Conservation (phyloP, 2,797 vertebrate genomes). For the Zalophus californianus region DNA sequence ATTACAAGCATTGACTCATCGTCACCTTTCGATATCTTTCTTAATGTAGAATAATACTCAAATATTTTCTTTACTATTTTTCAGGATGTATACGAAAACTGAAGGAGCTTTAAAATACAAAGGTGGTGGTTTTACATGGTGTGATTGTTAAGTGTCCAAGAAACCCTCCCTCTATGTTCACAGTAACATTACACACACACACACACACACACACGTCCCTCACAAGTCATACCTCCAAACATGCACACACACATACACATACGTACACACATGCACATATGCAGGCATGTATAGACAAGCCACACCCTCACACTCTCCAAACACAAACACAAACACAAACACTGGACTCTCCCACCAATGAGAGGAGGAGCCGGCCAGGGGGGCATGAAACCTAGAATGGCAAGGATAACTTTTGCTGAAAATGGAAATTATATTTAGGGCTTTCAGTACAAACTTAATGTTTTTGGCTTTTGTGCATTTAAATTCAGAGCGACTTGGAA, state of each 20-base stretch:
- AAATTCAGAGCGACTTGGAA: constrained; percentile 16
- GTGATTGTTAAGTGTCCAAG: neutral
- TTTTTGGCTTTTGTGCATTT: neutral
- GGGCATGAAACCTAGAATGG: neutral
- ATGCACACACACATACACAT: neutral
- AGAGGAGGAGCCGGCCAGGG: neutral
- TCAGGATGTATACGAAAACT: neutral
- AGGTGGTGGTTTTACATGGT: neutral
- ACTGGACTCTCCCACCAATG: rapidly evolving
- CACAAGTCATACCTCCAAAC: neutral
- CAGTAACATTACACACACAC: neutral
- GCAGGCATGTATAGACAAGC: no score
- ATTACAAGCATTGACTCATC: neutral
- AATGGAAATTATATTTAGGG: neutral
- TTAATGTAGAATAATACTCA: neutral
- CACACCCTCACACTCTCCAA: no score
- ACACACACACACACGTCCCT: neutral
- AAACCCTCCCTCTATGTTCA: neutral
- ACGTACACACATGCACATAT: neutral
- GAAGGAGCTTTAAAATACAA: neutral
- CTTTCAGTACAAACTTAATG: neutral
- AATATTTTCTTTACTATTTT: neutral
- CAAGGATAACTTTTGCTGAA: no score
- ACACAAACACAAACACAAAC: neutral
- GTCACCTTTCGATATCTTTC: neutral